These are phyloP conservation scores for Cephus cinctus DNA, from an alignment of 1,140 invertebrate genomes.

Conservation along the genomic window DNA sequence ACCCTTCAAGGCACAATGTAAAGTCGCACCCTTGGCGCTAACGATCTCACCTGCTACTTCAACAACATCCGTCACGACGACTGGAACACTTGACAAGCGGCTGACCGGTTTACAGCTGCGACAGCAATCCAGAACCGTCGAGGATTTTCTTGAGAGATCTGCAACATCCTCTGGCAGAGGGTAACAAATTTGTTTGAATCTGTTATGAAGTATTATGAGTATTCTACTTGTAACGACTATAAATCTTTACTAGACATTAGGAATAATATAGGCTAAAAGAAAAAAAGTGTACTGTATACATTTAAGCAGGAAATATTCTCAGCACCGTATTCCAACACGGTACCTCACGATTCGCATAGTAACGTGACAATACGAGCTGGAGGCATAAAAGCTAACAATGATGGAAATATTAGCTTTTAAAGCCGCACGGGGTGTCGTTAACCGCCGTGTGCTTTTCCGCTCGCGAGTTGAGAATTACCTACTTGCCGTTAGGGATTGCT, in stretches of 20 bases:
- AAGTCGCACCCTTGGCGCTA: slow-evolving; percentile 49
- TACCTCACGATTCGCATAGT: background rate
- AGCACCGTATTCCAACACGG: background rate
- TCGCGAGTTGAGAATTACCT: background rate
- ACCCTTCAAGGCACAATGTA: slow-evolving; percentile 45
- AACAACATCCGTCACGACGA: slow-evolving; percentile 21
- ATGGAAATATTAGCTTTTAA: slow-evolving; percentile 53
- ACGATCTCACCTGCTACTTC: slow-evolving; percentile 44
- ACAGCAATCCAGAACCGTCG: slow-evolving; percentile 10
- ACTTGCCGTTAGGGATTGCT: background rate
- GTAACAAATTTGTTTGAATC: slow-evolving; percentile 13
- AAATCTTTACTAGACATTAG: slow-evolving; percentile 14
- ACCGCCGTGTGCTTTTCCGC: slow-evolving; percentile 29
- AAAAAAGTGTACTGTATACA: no score
- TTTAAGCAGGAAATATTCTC: no score
- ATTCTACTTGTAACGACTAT: no score
- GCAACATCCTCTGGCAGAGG: no score
- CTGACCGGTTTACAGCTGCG: slow-evolving; percentile 16
- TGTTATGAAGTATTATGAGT: slow-evolving; percentile 9
- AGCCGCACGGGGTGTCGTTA: slow-evolving; percentile 48
- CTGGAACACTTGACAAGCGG: slow-evolving; percentile 23
- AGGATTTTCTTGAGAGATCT: no score
- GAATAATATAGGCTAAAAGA: no score
- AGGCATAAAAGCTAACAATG: slow-evolving; percentile 48
- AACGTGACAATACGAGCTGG: slow-evolving; percentile 2